These are phyloP conservation scores for Heteronetta atricapilla DNA, from an alignment of 2,113 vertebrate genomes.

Conservation along the genomic window DNA sequence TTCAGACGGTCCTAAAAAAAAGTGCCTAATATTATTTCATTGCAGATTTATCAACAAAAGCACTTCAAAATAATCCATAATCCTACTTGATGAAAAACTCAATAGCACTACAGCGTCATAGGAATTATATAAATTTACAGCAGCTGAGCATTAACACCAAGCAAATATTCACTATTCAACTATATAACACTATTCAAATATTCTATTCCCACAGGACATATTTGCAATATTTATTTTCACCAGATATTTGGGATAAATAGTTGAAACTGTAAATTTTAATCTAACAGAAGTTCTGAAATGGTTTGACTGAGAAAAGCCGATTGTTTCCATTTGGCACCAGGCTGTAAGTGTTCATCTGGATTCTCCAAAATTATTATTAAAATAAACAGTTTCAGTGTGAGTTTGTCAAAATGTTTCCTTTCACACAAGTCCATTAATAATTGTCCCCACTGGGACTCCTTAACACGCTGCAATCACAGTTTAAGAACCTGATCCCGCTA, in stretches of 20 bases:
- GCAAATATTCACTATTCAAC: too few relatives aligned
- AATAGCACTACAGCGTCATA: neutral
- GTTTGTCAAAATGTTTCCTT: neutral
- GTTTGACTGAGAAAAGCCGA: neutral
- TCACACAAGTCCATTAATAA: neutral
- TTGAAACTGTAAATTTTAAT: neutral
- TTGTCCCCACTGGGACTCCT: neutral
- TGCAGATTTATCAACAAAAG: neutral
- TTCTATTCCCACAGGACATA: neutral
- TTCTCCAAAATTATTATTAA: neutral
- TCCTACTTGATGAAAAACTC: neutral
- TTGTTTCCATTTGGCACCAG: neutral
- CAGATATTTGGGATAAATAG: neutral
- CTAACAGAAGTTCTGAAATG: neutral
- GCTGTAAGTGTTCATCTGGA: neutral
- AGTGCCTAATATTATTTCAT: rapidly evolving
- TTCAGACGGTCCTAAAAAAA: neutral
- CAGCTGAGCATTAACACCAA: neutral
- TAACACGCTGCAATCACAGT: neutral
- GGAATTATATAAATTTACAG: neutral
- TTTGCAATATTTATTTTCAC: neutral
- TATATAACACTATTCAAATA: too few relatives aligned
- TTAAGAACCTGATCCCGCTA: neutral
- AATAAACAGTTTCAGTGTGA: neutral
- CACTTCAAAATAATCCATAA: neutral